phyloP scores from a whole-genome alignment of 2,113 vertebrate genomes.

The Drymodes brunneopygia region DNA sequence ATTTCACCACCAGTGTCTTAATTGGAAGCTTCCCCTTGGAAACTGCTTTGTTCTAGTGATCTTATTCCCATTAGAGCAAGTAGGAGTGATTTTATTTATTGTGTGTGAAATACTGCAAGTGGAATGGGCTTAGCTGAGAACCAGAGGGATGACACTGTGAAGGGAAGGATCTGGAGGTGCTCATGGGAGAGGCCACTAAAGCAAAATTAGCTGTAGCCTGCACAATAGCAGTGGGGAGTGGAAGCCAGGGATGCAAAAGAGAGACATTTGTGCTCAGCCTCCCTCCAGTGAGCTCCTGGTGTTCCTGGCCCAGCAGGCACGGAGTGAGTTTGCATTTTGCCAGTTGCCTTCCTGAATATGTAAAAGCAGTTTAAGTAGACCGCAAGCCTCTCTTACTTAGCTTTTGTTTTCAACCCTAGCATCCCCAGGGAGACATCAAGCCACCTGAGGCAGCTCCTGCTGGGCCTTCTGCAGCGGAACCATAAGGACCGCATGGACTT shows the following conservation, averaged over 20 bases:
- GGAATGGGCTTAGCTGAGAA: neutral
- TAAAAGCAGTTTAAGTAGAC: neutral
- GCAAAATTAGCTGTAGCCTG: neutral
- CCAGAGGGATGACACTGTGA: neutral
- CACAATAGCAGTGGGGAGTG: neutral
- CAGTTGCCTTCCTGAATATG: constrained; percentile 13
- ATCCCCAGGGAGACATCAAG: constrained; percentile 91
- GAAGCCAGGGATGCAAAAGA: neutral
- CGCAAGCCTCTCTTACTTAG: neutral
- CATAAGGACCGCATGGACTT: constrained; percentile 90
- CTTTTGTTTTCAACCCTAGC: constrained; percentile 68
- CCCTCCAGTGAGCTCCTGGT: neutral
- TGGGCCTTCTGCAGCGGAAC: constrained; percentile 88
- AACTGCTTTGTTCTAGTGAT: neutral
- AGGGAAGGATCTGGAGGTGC: neutral
- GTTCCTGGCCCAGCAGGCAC: constrained; percentile 16
- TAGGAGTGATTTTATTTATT: neutral
- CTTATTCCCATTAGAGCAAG: neutral
- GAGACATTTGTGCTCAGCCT: neutral
- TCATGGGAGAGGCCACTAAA: neutral
- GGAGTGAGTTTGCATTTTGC: neutral
- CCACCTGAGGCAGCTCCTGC: constrained; percentile 83
- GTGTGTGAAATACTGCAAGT: neutral
- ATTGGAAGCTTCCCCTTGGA: neutral
- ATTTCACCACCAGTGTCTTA: neutral